phyloP scores from a whole-genome alignment of 2,888 invertebrate species.

The Lutraria lutraria region DNA sequence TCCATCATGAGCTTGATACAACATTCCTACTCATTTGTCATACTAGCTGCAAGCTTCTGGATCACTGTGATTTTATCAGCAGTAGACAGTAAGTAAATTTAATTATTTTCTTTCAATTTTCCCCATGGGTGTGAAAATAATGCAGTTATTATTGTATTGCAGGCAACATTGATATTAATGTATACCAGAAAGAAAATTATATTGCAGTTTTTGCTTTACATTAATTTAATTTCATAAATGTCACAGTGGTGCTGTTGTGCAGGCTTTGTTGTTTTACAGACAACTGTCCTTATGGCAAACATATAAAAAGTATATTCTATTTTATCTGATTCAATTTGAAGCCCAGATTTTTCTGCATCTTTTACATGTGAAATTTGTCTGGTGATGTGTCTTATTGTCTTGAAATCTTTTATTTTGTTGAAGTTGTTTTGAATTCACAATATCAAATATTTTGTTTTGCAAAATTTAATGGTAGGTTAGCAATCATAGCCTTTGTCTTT shows the following conservation, averaged over 20 bases:
- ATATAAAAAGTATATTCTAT: too few relatives aligned
- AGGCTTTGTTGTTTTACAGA: not conserved
- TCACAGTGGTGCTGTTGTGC: not conserved
- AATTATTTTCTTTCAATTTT: not conserved
- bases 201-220: not conserved
- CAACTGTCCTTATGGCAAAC: too few relatives aligned
- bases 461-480: too few relatives aligned
- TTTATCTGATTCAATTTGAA: too few relatives aligned
- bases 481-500: too few relatives aligned
- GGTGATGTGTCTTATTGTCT: too few relatives aligned
- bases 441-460: too few relatives aligned
- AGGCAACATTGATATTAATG: not conserved
- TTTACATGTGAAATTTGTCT: too few relatives aligned
- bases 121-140: slow-evolving; percentile 6
- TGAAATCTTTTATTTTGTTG: too few relatives aligned
- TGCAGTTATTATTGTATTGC: not conserved
- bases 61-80: slow-evolving; percentile 35
- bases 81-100: slow-evolving; percentile 55
- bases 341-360: too few relatives aligned
- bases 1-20: slow-evolving; percentile 58
- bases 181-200: not conserved
- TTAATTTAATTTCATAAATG: not conserved
- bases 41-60: slow-evolving; percentile 56
- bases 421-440: too few relatives aligned
- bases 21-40: slow-evolving; percentile 45